Evolutionary conservation across 2,797 vertebrate species (phyloP), one percentile per base, ranked within the genome.

Genomic region (Oryzias sinensis): DNA sequence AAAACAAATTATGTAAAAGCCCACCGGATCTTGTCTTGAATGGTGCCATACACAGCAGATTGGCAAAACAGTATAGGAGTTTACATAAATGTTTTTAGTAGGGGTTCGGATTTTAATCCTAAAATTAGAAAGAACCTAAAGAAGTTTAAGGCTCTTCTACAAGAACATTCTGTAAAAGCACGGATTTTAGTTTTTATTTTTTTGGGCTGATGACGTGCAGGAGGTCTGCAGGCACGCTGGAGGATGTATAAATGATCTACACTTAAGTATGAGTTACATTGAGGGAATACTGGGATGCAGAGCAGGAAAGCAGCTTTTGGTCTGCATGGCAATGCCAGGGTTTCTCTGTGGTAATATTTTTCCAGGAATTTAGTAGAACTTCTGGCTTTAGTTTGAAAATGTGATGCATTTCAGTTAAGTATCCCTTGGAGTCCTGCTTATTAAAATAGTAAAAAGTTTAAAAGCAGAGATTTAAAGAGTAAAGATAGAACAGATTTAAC

Each of bases 41-140:
- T 18, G 2, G 11, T 37, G 27, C 15, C 25, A 14, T 40, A 22
- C 44, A 3, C 1, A 27, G 8, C 7, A 49, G 3, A 42, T 53
- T 37, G 16, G 14, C 33, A 52, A 9, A n/a, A 46, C 44, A 22
- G 9, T 45, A 45, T 45, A 17, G 4, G 14, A 33, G 37, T 17
- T 40, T 52, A 18, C 20, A 37, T 40, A 52, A 20, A 2, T 40
- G n/a, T 40, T 5, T 25, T 16, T 25, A 6, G 22, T 44, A 5
- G 22, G 22, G 25, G 24, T 60, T 60, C n/a, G 24, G 33, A 52
- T 46, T 50, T 37, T 52, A 60, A 52, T 45, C 29, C 20, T 17
- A 13, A 33, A 33, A 0, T 22, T 22, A 22, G 14, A 33, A 17
- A 15, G 33, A 45, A n/a, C 15, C 18, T 22, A 33, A 62, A 49